Conservation (phyloP, 2,888 invertebrate species). For the Serripes groenlandicus region DNA sequence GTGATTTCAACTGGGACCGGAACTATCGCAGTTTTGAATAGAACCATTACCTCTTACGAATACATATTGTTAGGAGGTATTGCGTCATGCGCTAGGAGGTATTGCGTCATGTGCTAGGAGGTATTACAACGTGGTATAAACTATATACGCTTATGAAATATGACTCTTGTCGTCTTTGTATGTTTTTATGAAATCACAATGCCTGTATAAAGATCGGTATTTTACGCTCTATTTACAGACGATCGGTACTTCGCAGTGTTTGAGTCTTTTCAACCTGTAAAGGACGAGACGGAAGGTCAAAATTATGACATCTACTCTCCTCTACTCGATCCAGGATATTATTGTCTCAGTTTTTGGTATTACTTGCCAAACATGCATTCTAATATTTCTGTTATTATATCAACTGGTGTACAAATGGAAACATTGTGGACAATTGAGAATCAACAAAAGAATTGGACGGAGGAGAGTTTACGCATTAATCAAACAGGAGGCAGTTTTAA, state of each 20-base stretch:
- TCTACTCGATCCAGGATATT: neutral
- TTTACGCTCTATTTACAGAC: neutral
- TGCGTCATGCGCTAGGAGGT: no score
- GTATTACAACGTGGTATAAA: no score
- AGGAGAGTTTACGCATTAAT: neutral
- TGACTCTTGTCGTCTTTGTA: no score
- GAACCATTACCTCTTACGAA: no score
- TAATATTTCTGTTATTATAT: neutral
- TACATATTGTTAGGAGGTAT: no score
- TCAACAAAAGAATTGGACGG: neutral
- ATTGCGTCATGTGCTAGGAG: no score
- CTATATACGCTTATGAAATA: no score
- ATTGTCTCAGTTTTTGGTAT: constrained; percentile 24
- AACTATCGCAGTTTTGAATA: no score
- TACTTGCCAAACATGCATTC: neutral
- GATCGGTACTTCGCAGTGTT: neutral
- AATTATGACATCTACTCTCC: neutral
- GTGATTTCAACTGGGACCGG: no score
- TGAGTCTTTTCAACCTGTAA: neutral
- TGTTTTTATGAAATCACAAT: no score
- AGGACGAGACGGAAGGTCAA: neutral
- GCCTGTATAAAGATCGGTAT: no score
- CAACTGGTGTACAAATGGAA: neutral
- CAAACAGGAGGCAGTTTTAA: neutral
- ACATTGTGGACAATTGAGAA: neutral